Base-by-base conservation (phyloP, 2,113 vertebrate genomes). In the Acrocephalus kingi region DNA sequence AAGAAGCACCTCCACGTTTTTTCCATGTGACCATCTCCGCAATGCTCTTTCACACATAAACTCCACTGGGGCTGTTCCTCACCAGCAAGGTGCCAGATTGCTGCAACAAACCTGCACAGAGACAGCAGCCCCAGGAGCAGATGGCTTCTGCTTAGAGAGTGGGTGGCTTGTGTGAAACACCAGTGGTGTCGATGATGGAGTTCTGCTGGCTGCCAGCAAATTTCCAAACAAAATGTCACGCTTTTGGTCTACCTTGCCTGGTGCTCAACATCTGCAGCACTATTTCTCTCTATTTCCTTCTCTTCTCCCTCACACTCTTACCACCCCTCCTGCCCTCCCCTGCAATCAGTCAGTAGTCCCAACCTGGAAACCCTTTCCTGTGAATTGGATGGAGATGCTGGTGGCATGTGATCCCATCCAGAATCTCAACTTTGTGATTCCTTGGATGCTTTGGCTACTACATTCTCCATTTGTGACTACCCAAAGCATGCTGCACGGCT, bases 101-200 rank as follows among this genome's bases (percentile, higher is more conserved):
- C 83, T 90, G 68, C 21, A 51, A n/a, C 33, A 75, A 18, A 82
- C 48, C 67, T 68, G 52, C 39, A 13, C 0, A 54, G 49, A n/a
- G 54, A n/a, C 23, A 67, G 37, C 0, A 0, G 51, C 35, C 51
- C 15, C 31, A 33, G 24, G 35, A 80, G 78, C 27, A 90, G 74
- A 62, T 1, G 13, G 71, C 19, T 71, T 56, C 62, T 46, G 35
- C 59, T 91, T 51, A 25, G 15, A 37, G 39, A n/a, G 31, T 13
- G 35, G 31, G 33, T 45, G 55, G 31, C 15, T 73, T 15, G 6
- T 7, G 35, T 23, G 45, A 49, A 92, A 59, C 0, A 0, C 58
- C 63, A 72, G 73, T 0, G 0, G n/a, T 1, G 1, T 2, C 0
- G 4, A 46, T 43, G 75, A 48, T 73, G 27, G 22, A 62, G 35